Conservation (phyloP, 2,888 invertebrate species). For the Lepeophtheirus nordmannii region DNA sequence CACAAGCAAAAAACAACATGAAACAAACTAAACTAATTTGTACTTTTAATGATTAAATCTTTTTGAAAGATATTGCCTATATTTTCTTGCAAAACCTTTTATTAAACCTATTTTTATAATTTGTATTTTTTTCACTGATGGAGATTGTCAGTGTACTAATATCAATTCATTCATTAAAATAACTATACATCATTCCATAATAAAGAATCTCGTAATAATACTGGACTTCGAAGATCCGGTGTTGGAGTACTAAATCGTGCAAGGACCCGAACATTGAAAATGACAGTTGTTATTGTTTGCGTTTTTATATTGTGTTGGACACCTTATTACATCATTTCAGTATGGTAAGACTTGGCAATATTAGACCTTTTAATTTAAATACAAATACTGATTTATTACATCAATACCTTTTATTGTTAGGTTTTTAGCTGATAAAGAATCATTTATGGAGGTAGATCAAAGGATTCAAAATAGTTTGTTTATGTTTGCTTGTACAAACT, state of each 20-base stretch:
- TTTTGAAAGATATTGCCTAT: too few relatives aligned
- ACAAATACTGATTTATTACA: too few relatives aligned
- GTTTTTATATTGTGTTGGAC: conserved; percentile 92
- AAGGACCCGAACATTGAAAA: conserved; percentile 69
- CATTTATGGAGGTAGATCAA: conserved; percentile 52
- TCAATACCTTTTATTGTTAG: too few relatives aligned
- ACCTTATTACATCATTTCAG: conserved; percentile 76
- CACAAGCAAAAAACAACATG: too few relatives aligned
- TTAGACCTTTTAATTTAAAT: too few relatives aligned
- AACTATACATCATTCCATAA: background rate
- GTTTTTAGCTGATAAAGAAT: conserved; percentile 64
- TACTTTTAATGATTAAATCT: too few relatives aligned
- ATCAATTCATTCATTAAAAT: background rate
- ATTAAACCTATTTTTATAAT: too few relatives aligned
- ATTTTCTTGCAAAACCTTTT: too few relatives aligned
- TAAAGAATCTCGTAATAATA: background rate
- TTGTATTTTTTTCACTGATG: background rate
- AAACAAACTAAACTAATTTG: too few relatives aligned
- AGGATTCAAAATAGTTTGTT: conserved; percentile 70
- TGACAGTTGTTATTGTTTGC: conserved; percentile 83
- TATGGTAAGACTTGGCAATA: conserved; percentile 60
- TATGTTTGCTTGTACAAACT: conserved; percentile 87
- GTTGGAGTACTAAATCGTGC: conserved; percentile 65
- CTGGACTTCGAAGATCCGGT: conserved; percentile 52
- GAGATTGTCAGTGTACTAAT: background rate